Evolutionary conservation across 2,113 vertebrate genomes (phyloP).

Genomic region (Platysteira castanea): DNA sequence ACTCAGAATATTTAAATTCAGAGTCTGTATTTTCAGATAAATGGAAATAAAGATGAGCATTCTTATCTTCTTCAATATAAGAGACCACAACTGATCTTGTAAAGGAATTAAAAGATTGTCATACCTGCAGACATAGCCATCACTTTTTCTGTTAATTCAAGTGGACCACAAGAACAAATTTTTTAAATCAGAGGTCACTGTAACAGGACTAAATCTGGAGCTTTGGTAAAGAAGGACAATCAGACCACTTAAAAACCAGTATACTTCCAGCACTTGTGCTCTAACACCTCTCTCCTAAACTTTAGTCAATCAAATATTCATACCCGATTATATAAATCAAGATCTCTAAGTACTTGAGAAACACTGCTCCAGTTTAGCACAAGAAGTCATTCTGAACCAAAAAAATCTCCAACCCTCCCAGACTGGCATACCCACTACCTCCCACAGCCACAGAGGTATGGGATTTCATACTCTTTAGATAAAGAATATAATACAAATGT

Average conservation of each 20-base stretch:
- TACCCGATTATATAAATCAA: background rate
- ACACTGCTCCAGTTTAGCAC: background rate
- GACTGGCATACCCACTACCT: background rate
- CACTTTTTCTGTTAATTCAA: background rate
- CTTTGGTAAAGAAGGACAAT: background rate
- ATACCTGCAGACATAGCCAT: background rate
- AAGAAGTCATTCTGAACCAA: background rate
- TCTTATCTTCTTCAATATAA: background rate
- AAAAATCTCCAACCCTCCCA: background rate
- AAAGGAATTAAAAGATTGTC: background rate
- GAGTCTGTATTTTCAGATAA: background rate
- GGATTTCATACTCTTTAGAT: background rate
- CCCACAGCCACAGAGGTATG: rapidly evolving
- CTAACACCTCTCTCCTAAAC: background rate
- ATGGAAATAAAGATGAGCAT: background rate
- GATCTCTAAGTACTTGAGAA: background rate
- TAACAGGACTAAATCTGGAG: background rate
- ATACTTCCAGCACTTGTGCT: background rate
- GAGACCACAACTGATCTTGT: background rate
- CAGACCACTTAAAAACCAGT: background rate
- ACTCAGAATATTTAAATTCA: background rate
- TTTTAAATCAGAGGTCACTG: background rate
- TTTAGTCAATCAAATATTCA: background rate
- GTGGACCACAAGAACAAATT: background rate
- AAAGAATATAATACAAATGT: background rate